Conservation (phyloP, 2,888 invertebrate genomes). For the Gibbula magus region DNA sequence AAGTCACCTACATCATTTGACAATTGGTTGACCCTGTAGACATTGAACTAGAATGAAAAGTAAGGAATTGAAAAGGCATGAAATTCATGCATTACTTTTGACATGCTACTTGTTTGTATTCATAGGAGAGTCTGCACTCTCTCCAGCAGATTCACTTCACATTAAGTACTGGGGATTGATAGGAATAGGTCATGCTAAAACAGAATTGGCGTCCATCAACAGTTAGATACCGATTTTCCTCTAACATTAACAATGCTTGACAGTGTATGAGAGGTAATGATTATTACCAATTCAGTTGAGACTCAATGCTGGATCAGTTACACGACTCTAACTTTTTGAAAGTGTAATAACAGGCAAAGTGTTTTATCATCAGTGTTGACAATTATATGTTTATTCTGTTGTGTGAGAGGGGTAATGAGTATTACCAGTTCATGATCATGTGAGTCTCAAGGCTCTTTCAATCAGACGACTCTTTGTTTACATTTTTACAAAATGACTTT, state of each 20-base stretch:
- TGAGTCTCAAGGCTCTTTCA: too few relatives aligned
- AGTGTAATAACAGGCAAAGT: too few relatives aligned
- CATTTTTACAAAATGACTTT: too few relatives aligned
- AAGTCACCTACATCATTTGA: not conserved
- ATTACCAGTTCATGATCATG: too few relatives aligned
- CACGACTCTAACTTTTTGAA: too few relatives aligned
- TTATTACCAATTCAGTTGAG: too few relatives aligned
- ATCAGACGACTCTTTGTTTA: too few relatives aligned
- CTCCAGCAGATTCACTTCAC: not conserved
- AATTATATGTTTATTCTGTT: too few relatives aligned
- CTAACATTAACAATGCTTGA: not conserved
- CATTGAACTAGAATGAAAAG: not conserved
- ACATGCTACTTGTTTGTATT: not conserved
- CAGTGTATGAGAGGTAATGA: not conserved
- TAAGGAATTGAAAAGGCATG: not conserved
- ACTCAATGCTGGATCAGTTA: too few relatives aligned
- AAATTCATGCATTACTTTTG: not conserved
- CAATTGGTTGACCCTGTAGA: not conserved
- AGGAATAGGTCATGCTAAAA: not conserved
- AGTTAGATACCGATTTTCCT: not conserved
- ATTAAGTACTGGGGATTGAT: not conserved
- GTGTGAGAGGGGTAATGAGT: too few relatives aligned
- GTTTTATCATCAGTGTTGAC: too few relatives aligned
- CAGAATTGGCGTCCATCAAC: not conserved
- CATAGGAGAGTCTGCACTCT: not conserved